These are phyloP conservation scores for Gryon sp. DNA, from an alignment of 1,140 invertebrate species.

Conservation along the genomic window DNA sequence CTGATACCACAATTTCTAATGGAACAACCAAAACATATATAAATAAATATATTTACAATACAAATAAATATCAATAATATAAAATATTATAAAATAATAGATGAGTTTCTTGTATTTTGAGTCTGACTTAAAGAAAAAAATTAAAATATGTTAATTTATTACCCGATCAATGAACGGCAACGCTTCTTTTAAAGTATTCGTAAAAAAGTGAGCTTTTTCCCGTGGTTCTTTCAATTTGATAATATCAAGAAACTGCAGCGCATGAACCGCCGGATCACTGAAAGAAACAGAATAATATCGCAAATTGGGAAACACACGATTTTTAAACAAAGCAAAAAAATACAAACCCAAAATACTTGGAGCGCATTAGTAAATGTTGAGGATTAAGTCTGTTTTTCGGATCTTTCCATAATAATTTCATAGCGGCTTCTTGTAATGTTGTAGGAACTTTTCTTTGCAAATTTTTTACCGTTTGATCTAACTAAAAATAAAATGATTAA, in stretches of 20 bases:
- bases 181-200: conserved; percentile 89
- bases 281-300: conserved; percentile 66
- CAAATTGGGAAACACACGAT: background rate
- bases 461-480: conserved; percentile 89
- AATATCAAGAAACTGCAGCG: conserved; percentile 94
- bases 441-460: conserved; percentile 89
- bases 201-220: conserved; percentile 94
- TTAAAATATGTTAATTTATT: too few species aligned
- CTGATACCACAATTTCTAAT: conserved; percentile 96
- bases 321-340: conserved; percentile 1
- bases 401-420: conserved; percentile 89
- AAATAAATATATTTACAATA: background rate
- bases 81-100: too few species aligned
- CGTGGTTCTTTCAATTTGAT: conserved; percentile 94
- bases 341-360: conserved; percentile 92
- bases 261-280: conserved; percentile 92
- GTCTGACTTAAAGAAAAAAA: too few species aligned
- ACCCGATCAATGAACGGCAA: conserved; percentile 94
- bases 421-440: conserved; percentile 92
- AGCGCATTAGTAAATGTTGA: conserved; percentile 90
- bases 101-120: too few species aligned
- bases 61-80: background rate
- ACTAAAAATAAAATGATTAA: conserved; percentile 76
- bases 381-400: conserved; percentile 90
- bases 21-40: conserved; percentile 12